Evolutionary conservation across 1,140 invertebrate species (phyloP).

Genomic region (Aphelenchoides fujianensis): DNA sequence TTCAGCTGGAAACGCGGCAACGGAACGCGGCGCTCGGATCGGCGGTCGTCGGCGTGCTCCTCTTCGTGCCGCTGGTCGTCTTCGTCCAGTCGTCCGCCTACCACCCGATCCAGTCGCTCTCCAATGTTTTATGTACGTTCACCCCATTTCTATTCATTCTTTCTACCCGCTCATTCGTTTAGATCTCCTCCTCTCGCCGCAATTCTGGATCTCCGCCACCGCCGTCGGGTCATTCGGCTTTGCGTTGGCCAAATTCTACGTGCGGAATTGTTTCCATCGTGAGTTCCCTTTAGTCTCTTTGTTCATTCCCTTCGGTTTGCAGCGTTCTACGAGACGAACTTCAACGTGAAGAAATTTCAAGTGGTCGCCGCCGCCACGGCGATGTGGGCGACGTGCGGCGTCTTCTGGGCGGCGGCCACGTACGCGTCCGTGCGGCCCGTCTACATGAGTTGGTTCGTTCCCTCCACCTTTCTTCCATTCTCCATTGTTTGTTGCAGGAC

Average conservation of each 20-base stretch:
- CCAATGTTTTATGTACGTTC: constrained; percentile 1
- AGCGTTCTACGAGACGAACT: constrained; percentile 12
- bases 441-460: neutral
- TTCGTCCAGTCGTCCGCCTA: neutral
- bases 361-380: neutral
- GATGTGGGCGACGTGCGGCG: neutral
- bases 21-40: neutral
- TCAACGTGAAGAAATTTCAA: constrained; percentile 8
- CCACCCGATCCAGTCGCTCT: neutral
- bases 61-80: neutral
- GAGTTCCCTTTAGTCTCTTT: neutral
- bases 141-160: neutral
- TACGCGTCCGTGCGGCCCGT: neutral
- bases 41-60: neutral
- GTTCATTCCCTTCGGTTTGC: neutral
- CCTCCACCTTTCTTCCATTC: too few species aligned
- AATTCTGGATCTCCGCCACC: neutral
- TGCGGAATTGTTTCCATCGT: constrained; percentile 6
- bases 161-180: too few species aligned
- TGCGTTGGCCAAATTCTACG: neutral
- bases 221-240: neutral
- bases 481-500: too few species aligned
- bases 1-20: neutral
- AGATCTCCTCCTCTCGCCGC: neutral
- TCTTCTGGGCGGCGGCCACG: neutral